Evolutionary conservation across 2,888 invertebrate species (phyloP).

Genomic region (Alsophila aescularia): DNA sequence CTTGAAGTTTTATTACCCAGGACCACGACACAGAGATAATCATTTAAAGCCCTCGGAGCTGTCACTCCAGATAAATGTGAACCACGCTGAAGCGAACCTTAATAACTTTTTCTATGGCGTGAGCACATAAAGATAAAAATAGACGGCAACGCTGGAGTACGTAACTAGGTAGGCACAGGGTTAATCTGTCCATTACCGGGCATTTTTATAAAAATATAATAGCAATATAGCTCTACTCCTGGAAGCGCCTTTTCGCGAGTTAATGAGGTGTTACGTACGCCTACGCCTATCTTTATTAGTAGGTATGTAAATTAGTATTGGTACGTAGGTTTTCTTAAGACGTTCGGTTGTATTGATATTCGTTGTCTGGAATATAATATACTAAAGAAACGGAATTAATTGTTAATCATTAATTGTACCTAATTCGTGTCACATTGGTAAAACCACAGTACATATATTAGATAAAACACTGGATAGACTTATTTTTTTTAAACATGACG

Average conservation of each 20-base stretch:
- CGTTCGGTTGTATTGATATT: too few relatives aligned
- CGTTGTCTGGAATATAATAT: too few relatives aligned
- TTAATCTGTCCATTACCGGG: conserved; percentile 24
- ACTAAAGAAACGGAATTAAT: too few relatives aligned
- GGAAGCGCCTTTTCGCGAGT: not conserved
- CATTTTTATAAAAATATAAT: not conserved
- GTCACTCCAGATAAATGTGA: conserved; percentile 19
- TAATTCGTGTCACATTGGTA: too few relatives aligned
- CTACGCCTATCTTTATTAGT: conserved; percentile 3
- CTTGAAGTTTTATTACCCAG: conserved; percentile 3
- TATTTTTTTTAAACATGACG: too few relatives aligned
- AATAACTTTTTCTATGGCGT: conserved; percentile 15
- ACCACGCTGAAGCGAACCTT: not conserved
- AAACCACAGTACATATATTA: too few relatives aligned
- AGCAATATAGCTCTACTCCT: not conserved
- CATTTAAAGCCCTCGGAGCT: conserved; percentile 6
- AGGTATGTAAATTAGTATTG: not conserved
- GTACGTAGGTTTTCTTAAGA: too few relatives aligned
- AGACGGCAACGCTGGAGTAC: conserved; percentile 27
- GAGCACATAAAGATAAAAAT: conserved; percentile 32
- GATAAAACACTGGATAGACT: too few relatives aligned
- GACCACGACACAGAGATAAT: conserved; percentile 6
- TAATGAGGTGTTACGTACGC: conserved; percentile 10
- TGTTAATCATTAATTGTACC: too few relatives aligned
- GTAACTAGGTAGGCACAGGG: conserved; percentile 27